These are phyloP conservation scores for Geopemphigus sp. DNA, from an alignment of 1,140 invertebrate species.

Conservation along the genomic window DNA sequence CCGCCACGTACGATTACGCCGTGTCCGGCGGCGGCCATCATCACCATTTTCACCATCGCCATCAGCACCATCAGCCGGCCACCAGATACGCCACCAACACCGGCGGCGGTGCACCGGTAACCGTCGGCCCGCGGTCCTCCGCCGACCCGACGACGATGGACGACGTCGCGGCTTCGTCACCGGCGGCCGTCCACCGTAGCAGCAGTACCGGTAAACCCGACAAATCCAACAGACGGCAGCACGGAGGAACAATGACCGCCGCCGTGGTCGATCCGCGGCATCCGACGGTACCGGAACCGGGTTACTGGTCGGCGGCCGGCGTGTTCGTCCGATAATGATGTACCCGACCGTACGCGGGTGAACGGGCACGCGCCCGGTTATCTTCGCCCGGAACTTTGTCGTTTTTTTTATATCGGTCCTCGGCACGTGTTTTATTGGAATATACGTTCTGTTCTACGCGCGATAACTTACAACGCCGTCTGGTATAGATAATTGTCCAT, in stretches of 20 bases:
- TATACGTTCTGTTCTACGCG: too few species aligned
- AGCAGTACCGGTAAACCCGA: not conserved
- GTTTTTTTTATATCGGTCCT: too few species aligned
- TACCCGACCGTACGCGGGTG: too few species aligned
- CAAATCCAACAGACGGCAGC: too few species aligned
- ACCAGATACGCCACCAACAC: constrained; percentile 6
- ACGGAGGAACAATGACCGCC: too few species aligned
- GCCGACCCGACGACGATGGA: not conserved
- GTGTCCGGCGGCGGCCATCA: constrained; percentile 18
- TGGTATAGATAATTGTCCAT: too few species aligned
- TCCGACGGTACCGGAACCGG: not conserved
- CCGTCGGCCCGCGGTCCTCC: not conserved
- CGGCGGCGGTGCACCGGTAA: not conserved
- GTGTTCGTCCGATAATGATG: constrained; percentile 37
- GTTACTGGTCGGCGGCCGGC: constrained; percentile 27
- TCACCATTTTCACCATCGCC: not conserved
- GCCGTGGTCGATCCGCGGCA: not conserved
- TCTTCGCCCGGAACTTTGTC: too few species aligned
- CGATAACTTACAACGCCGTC: too few species aligned
- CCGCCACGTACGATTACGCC: constrained; percentile 53
- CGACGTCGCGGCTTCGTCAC: too few species aligned
- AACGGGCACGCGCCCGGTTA: too few species aligned
- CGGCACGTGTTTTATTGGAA: too few species aligned
- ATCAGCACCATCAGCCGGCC: constrained; percentile 29
- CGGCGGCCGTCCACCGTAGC: not conserved